A percentile compares a stretch with the other conserved stretches of the same genome.
Conservation (phyloP, 2,888 invertebrate species). For the Oxycera nigricornis region DNA sequence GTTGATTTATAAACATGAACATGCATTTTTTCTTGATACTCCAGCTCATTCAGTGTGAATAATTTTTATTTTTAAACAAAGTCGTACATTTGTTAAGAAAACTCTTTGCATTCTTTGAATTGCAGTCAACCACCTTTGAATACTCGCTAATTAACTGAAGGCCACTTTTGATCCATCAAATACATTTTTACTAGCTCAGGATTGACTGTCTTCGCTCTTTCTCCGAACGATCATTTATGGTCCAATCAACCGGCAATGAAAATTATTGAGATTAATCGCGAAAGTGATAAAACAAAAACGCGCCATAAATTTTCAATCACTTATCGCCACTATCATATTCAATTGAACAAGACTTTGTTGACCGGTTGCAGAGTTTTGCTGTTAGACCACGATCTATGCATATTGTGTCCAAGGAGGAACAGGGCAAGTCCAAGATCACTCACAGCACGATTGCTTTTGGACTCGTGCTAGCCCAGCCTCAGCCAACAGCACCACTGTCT, state of each 20-base stretch:
- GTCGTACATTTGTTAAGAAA: too few species aligned
- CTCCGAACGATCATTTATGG: not conserved
- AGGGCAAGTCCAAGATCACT: conserved; percentile 14
- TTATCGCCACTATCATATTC: conserved; percentile 12
- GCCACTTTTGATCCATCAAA: too few species aligned
- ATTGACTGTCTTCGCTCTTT: conserved; percentile 1
- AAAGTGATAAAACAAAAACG: conserved; percentile 33
- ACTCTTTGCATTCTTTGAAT: too few species aligned
- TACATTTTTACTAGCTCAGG: too few species aligned
- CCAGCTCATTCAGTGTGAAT: too few species aligned
- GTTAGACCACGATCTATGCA: not conserved
- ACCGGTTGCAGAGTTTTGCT: not conserved
- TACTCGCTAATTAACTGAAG: too few species aligned
- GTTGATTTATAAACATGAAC: too few species aligned
- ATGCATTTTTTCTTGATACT: too few species aligned
- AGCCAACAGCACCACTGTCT: not conserved
- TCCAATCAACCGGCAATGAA: conserved; percentile 17
- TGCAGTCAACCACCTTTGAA: too few species aligned
- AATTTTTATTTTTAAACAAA: too few species aligned
- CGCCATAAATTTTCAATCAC: conserved; percentile 24
- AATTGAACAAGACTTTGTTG: conserved; percentile 25
- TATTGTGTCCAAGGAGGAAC: not conserved
- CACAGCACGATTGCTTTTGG: conserved; percentile 14
- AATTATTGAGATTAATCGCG: conserved; percentile 29
- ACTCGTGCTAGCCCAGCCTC: not conserved